Evolutionary conservation across 2,797 vertebrate genomes (phyloP), one percentile per base, ranked within the genome.

Genomic region (Psittacula derbiana): DNA sequence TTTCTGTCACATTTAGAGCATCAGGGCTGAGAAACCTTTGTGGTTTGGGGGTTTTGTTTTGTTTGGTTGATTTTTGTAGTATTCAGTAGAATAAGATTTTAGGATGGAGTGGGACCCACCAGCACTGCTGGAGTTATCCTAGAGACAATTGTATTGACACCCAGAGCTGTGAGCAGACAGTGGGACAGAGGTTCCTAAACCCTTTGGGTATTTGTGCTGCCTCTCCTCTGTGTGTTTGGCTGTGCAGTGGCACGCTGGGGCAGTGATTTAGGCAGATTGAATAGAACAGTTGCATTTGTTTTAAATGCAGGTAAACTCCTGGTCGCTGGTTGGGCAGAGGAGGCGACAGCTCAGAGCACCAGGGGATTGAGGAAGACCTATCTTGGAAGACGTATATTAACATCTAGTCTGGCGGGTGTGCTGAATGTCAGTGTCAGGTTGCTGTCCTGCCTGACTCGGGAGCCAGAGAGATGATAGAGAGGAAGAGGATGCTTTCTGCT

Each of bases 361-460:
- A 18, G 50, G 55, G 38, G 27, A 53, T 75, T 47, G 24, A 47
- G 72, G 30, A 44, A 43, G 33, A 79, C 11, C 20, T 28, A 1
- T 4, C 43, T 14, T 38, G 2, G 38, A 46, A 46, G 44, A 12
- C 12, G 7, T 41, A 1, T 27, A 7, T 79, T n/a, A 43, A 27
- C 1, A 7, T 13, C 1, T 9, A 11, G 31, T 30, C 72, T 41
- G 10, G 18, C 27, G 36, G 25, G 28, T 50, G 73, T 70, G 65
- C 67, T 75, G 50, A 31, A 40, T 27, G 8, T 17, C 24, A 31
- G 19, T 38, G 33, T 40, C 33, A 23, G 0, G 17, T 50, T 41
- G 8, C 61, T 55, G 1, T 28, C 7, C 3, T 5, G 36, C 19
- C 21, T 0, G 0, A 4, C 57, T 25, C 17, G 12, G 62, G 55